Percentiles rank a stretch among this genome's conserved stretches.
These are phyloP conservation scores for Phocides pigmalion DNA, from an alignment of 1,140 invertebrate species.

Conservation along the genomic window DNA sequence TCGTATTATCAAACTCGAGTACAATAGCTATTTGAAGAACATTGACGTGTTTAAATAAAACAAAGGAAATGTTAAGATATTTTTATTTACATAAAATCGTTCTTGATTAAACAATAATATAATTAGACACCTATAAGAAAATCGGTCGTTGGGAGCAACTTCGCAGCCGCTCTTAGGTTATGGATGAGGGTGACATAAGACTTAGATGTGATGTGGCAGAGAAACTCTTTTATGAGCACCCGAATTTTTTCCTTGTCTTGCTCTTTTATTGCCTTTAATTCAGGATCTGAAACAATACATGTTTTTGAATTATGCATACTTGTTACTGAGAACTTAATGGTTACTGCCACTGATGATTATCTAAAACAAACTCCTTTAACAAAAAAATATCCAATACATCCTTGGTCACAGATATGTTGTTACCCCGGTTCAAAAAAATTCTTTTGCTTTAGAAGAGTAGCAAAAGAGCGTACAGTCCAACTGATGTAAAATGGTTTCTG, in stretches of 20 bases:
- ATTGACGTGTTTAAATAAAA: background rate
- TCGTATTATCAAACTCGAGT: too few relatives aligned
- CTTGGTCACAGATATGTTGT: too few relatives aligned
- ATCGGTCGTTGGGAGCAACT: slow-evolving; percentile 54
- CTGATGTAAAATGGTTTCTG: too few relatives aligned
- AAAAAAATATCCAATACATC: too few relatives aligned
- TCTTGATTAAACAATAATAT: background rate
- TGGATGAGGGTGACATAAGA: slow-evolving; percentile 61
- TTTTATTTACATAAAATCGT: background rate
- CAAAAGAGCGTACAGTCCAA: too few relatives aligned
- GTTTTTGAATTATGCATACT: too few relatives aligned
- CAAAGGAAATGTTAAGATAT: background rate
- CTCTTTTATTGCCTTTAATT: slow-evolving; percentile 38
- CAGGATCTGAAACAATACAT: slow-evolving; percentile 54
- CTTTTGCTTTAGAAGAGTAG: too few relatives aligned
- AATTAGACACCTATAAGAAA: slow-evolving; percentile 54
- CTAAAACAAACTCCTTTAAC: too few relatives aligned
- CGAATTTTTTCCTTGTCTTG: slow-evolving; percentile 36
- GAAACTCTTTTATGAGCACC: slow-evolving; percentile 36
- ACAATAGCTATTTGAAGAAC: too few relatives aligned
- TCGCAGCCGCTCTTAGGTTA: slow-evolving; percentile 63
- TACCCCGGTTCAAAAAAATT: too few relatives aligned
- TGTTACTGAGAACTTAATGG: too few relatives aligned
- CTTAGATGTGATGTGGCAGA: slow-evolving; percentile 53
- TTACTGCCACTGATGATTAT: too few relatives aligned